These are phyloP conservation scores for Pycnonotus jocosus DNA, from an alignment of 2,113 vertebrate genomes.

Conservation along the genomic window DNA sequence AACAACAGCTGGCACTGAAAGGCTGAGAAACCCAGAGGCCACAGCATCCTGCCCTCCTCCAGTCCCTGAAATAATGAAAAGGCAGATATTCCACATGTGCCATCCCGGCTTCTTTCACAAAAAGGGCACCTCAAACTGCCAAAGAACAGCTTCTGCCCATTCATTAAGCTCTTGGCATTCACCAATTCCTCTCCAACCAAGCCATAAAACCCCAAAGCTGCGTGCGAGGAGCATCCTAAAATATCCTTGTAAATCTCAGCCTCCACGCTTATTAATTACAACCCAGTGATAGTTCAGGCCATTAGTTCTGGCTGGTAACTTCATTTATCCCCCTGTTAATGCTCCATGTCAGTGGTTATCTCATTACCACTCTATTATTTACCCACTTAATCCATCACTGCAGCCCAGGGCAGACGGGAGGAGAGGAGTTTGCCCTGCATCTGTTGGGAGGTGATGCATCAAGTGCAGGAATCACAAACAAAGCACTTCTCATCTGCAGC, in stretches of 20 bases:
- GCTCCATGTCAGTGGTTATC: slow-evolving; percentile 67
- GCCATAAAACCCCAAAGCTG: slow-evolving; percentile 58
- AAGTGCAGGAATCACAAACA: background rate
- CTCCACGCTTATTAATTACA: slow-evolving; percentile 71
- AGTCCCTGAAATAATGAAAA: background rate
- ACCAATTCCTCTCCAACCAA: slow-evolving; percentile 55
- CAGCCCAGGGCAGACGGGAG: background rate
- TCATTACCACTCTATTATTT: slow-evolving; percentile 70
- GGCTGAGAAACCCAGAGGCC: background rate
- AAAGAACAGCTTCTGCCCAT: background rate
- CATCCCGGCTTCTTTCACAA: background rate
- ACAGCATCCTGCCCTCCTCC: background rate
- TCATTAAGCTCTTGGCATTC: slow-evolving; percentile 35
- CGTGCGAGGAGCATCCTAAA: slow-evolving; percentile 60
- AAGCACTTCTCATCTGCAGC: background rate
- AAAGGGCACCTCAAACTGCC: background rate
- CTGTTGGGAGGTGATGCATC: background rate
- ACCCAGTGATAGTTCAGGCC: slow-evolving; percentile 47
- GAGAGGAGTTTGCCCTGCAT: background rate
- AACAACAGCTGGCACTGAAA: background rate
- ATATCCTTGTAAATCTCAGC: slow-evolving; percentile 70
- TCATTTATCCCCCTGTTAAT: slow-evolving; percentile 73
- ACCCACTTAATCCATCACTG: slow-evolving; percentile 52
- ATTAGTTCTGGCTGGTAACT: slow-evolving; percentile 74
- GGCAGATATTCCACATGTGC: background rate